Percentiles rank a stretch among this genome's conserved stretches.
Conservation (phyloP, 2,113 vertebrate species). For the Donacobius atricapilla region DNA sequence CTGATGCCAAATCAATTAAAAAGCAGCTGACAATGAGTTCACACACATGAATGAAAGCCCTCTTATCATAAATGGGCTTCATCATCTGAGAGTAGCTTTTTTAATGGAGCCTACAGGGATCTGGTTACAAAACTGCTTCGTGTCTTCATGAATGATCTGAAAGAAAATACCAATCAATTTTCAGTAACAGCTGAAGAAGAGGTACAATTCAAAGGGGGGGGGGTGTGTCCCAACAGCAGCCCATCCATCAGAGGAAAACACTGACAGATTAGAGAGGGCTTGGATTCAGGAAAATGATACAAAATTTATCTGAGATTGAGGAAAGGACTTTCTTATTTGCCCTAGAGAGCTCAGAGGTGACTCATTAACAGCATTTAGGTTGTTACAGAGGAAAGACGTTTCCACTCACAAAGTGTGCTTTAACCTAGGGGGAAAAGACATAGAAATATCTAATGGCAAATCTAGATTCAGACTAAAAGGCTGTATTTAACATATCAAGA, state of each 20-base stretch:
- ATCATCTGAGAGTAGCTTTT: background rate
- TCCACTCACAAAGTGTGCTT: background rate
- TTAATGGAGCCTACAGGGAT: background rate
- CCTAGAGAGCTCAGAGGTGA: background rate
- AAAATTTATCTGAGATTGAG: background rate
- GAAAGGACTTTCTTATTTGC: background rate
- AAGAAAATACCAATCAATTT: slow-evolving; percentile 5
- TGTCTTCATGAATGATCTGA: background rate
- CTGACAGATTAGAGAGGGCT: background rate
- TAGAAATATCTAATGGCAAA: background rate
- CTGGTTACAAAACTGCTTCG: background rate
- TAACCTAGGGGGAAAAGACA: background rate
- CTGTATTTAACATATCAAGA: background rate
- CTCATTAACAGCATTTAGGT: background rate
- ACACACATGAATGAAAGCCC: background rate
- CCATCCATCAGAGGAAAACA: background rate
- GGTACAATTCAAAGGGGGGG: background rate
- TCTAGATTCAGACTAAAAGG: background rate
- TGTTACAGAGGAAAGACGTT: background rate
- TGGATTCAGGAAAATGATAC: background rate
- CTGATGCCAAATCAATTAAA: background rate
- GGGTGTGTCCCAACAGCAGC: fast-evolving
- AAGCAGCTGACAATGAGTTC: background rate
- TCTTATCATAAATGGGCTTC: background rate
- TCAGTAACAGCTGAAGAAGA: background rate